Evolutionary conservation across 1,140 invertebrate genomes (phyloP).

Genomic region (Drosophila cardini): DNA sequence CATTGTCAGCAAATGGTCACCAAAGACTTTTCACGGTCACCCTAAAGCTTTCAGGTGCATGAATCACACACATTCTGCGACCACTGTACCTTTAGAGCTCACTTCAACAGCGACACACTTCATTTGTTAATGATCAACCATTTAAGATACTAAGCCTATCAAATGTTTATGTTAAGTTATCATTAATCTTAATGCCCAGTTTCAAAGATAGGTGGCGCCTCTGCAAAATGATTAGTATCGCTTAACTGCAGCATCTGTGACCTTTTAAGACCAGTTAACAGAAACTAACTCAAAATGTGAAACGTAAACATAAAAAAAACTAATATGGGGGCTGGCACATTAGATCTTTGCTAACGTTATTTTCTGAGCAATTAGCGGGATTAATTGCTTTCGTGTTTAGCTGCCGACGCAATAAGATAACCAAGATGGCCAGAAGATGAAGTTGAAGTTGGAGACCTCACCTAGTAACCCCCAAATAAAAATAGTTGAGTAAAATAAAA

Average conservation of each 20-base stretch:
- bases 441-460: slow-evolving; percentile 47
- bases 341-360: slow-evolving; percentile 40
- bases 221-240: slow-evolving; percentile 21
- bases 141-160: slow-evolving; percentile 22
- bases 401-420: slow-evolving; percentile 19
- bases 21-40: slow-evolving; percentile 5
- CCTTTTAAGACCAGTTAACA: slow-evolving; percentile 28
- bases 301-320: slow-evolving; percentile 17
- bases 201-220: slow-evolving; percentile 15
- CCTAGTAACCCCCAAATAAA: slow-evolving; percentile 64
- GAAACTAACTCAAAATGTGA: slow-evolving; percentile 1
- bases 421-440: background rate
- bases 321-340: slow-evolving; percentile 45
- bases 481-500: slow-evolving; percentile 27
- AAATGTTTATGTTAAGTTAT: slow-evolving; percentile 12
- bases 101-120: background rate
- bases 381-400: slow-evolving; percentile 69
- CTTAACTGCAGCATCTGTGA: slow-evolving; percentile 28
- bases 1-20: background rate
- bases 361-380: slow-evolving; percentile 64
- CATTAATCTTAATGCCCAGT: slow-evolving; percentile 26
- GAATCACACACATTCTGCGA: background rate
- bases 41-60: background rate
- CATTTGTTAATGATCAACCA: slow-evolving; percentile 16
- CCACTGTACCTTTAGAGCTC: background rate